Percentiles rank a stretch among this genome's conserved stretches.
Conservation (phyloP, 2,113 vertebrate species). For the Lophotis ruficrista region DNA sequence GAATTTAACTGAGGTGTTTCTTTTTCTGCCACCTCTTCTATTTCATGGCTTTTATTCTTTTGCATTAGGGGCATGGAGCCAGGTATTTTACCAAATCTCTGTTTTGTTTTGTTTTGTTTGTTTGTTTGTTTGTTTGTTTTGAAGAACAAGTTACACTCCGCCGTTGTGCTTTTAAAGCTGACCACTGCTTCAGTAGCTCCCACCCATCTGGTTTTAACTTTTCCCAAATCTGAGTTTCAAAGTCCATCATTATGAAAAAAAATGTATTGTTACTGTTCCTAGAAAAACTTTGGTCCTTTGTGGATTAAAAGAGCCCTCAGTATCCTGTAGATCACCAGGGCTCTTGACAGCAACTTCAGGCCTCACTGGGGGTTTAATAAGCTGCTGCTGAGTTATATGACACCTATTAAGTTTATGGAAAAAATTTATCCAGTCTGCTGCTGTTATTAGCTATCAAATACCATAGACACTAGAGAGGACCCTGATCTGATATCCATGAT, state of each 20-base stretch:
- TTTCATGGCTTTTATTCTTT: background rate
- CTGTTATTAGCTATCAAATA: background rate
- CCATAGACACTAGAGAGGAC: background rate
- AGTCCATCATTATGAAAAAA: background rate
- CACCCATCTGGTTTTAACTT: background rate
- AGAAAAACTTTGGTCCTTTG: background rate
- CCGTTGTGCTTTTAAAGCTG: background rate
- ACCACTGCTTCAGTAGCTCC: background rate
- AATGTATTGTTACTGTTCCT: background rate
- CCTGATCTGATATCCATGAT: background rate
- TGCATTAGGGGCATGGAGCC: background rate
- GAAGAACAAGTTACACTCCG: background rate
- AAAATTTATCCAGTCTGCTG: background rate
- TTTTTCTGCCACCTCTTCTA: background rate
- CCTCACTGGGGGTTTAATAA: constrained; percentile 15
- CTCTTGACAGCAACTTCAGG: background rate
- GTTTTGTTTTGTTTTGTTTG: background rate
- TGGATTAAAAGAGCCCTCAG: background rate
- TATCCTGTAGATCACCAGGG: background rate
- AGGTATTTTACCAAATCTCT: background rate
- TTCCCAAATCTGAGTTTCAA: background rate
- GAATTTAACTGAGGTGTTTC: background rate
- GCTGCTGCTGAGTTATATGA: constrained; percentile 13
- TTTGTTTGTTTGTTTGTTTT: background rate
- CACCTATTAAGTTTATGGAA: background rate